Percentiles rank a stretch among this genome's conserved stretches.
These are phyloP conservation scores for Lacanobia wlatinum DNA, from an alignment of 2,888 invertebrate species.

Conservation along the genomic window DNA sequence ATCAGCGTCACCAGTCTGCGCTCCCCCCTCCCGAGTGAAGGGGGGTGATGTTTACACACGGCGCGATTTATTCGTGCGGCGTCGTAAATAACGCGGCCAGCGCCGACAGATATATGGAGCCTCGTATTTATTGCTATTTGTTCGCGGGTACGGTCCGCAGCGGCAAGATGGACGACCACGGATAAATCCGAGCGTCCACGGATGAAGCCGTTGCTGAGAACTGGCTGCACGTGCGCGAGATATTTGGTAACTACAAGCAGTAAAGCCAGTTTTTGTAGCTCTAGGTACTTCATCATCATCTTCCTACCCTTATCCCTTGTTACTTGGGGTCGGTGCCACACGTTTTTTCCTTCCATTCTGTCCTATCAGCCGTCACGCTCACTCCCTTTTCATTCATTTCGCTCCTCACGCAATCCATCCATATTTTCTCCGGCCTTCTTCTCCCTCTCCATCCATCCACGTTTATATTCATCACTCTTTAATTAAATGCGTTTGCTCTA, in stretches of 20 bases:
- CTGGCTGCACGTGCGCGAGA: background rate
- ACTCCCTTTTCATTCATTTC: too few species aligned
- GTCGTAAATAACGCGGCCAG: conserved; percentile 82
- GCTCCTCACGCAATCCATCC: too few species aligned
- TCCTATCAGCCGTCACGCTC: too few species aligned
- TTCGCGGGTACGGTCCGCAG: conserved; percentile 77
- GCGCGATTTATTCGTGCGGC: conserved; percentile 81
- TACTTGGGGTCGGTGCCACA: too few species aligned
- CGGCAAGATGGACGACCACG: conserved; percentile 58
- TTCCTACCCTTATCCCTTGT: too few species aligned
- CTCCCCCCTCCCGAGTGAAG: background rate
- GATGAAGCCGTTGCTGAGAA: background rate
- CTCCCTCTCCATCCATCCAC: too few species aligned
- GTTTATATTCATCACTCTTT: too few species aligned
- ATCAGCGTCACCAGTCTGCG: conserved; percentile 12
- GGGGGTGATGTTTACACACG: conserved; percentile 81
- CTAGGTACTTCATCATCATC: background rate
- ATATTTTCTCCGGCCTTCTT: too few species aligned
- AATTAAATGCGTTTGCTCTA: too few species aligned
- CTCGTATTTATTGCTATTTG: conserved; percentile 85
- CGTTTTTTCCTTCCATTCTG: too few species aligned
- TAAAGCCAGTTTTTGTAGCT: background rate
- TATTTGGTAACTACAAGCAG: background rate
- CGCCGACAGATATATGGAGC: conserved; percentile 88
- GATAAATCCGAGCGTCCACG: background rate